Evolutionary conservation across 1,140 invertebrate genomes (phyloP).

Genomic region (Onthophagus taurus): DNA sequence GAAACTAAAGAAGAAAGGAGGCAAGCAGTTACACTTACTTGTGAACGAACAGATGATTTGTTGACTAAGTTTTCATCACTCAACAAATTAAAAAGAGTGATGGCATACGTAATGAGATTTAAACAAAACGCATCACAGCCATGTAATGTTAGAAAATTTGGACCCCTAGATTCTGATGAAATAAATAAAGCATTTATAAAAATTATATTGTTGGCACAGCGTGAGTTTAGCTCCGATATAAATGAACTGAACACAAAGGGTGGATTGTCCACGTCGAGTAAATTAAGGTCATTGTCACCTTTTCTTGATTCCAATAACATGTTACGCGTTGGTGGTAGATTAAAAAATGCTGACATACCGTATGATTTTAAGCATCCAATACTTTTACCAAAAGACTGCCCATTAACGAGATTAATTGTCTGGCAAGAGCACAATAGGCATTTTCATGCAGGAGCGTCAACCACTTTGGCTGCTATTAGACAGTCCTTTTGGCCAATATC

Average conservation of each 20-base stretch:
- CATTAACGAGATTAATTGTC: background rate
- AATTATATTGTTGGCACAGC: background rate
- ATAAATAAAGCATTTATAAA: background rate
- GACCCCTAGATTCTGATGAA: background rate
- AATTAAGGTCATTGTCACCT: background rate
- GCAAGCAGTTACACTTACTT: too few relatives aligned
- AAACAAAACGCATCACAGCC: background rate
- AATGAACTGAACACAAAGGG: background rate
- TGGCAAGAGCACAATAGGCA: background rate
- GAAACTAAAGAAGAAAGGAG: too few relatives aligned
- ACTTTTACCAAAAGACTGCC: background rate
- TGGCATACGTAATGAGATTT: background rate
- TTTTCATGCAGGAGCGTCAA: background rate
- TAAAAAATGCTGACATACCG: background rate
- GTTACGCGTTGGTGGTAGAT: constrained; percentile 4
- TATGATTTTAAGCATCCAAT: background rate
- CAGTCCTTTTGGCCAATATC: background rate
- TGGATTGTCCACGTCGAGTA: background rate
- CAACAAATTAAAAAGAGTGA: background rate
- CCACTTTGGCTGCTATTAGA: background rate
- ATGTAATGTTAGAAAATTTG: background rate
- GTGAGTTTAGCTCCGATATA: background rate
- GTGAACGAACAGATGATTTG: too few relatives aligned
- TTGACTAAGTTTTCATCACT: background rate
- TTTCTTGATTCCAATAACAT: background rate